Conservation (phyloP, 1,140 invertebrate genomes). For the Tenebrio molitor region DNA sequence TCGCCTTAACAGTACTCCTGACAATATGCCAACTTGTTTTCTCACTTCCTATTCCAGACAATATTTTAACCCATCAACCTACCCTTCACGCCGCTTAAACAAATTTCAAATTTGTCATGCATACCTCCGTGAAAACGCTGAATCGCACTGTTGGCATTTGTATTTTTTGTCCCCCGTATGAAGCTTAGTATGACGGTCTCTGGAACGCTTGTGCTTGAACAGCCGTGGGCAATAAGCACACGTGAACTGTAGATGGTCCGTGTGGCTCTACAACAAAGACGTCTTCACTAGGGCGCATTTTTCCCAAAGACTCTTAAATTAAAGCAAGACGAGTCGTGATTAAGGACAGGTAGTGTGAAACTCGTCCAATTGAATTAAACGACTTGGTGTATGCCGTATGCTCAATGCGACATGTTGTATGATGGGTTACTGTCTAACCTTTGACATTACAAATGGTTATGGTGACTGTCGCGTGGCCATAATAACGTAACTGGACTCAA, state of each 20-base stretch:
- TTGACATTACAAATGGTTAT: slow-evolving; percentile 32
- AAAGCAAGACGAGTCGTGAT: slow-evolving; percentile 23
- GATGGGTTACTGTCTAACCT: slow-evolving; percentile 31
- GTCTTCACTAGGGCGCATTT: slow-evolving; percentile 9
- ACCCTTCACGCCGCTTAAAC: not conserved
- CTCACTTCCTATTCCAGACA: not conserved
- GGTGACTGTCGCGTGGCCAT: slow-evolving; percentile 30
- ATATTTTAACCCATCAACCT: not conserved
- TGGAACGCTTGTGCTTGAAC: slow-evolving; percentile 95
- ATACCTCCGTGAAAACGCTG: slow-evolving; percentile 93
- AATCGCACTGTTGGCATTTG: slow-evolving; percentile 91
- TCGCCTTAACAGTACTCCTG: slow-evolving; percentile 2
- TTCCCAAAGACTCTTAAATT: not conserved
- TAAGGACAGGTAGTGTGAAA: slow-evolving; percentile 11
- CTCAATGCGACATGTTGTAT: slow-evolving; percentile 22
- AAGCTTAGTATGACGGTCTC: slow-evolving; percentile 94
- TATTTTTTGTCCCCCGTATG: slow-evolving; percentile 96
- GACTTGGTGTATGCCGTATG: slow-evolving; percentile 3
- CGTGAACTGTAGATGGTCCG: slow-evolving; percentile 90
- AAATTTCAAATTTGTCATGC: slow-evolving; percentile 1
- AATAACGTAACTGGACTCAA: slow-evolving; percentile 25
- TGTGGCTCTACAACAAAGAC: slow-evolving; percentile 79
- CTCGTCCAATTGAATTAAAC: slow-evolving; percentile 26
- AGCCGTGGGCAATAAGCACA: slow-evolving; percentile 91
- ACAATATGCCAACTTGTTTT: slow-evolving; percentile 1